These are phyloP conservation scores for Phlogophora meticulosa DNA, from an alignment of 2,888 invertebrate genomes.

Conservation along the genomic window DNA sequence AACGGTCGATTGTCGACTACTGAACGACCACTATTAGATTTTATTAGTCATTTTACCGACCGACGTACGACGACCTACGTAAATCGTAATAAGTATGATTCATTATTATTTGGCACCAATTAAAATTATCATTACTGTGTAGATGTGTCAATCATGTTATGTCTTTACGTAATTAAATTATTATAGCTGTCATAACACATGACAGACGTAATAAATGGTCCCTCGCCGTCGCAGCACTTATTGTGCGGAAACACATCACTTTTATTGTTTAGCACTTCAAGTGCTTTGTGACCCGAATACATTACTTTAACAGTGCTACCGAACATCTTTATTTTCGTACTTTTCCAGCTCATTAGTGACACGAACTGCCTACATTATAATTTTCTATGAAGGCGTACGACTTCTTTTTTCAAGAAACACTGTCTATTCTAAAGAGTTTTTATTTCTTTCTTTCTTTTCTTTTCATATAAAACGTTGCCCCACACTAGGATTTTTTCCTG, in stretches of 20 bases:
- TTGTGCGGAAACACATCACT: constrained; percentile 52
- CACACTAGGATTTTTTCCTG: no score
- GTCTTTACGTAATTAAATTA: constrained; percentile 57
- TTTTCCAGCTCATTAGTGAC: constrained; percentile 17
- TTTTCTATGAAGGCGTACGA: no score
- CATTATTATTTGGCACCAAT: constrained; percentile 28
- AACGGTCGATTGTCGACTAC: no score
- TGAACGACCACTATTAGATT: no score
- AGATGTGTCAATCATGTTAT: constrained; percentile 43
- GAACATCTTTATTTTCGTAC: constrained; percentile 27
- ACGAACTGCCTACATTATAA: neutral
- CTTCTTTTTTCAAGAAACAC: neutral
- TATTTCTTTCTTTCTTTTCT: no score
- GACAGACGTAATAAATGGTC: constrained; percentile 53
- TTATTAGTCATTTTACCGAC: neutral
- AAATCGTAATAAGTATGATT: constrained; percentile 4
- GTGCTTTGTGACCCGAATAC: constrained; percentile 58
- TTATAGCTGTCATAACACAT: constrained; percentile 48
- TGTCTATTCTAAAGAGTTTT: neutral
- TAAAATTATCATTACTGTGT: constrained; percentile 17
- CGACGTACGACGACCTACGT: neutral
- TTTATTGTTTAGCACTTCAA: constrained; percentile 58
- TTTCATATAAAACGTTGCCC: no score
- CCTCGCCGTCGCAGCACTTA: constrained; percentile 39
- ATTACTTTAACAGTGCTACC: constrained; percentile 42